Conservation (phyloP, 1,140 invertebrate species). For the Gonatopus flavifemur region DNA sequence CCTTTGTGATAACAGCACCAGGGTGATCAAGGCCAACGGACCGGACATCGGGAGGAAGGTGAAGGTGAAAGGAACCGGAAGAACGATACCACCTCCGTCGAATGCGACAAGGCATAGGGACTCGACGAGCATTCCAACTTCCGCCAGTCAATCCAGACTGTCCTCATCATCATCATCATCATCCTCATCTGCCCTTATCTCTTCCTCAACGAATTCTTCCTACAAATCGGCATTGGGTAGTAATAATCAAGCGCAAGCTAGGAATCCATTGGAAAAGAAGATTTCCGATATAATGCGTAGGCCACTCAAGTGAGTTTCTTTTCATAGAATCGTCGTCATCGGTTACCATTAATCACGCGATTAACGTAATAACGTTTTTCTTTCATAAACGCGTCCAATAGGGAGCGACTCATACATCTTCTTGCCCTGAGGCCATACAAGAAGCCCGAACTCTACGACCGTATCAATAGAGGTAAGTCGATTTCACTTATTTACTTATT, state of each 20-base stretch:
- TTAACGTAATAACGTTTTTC: background rate
- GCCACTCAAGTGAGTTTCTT: slow-evolving; percentile 67
- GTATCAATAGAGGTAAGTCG: slow-evolving; percentile 73
- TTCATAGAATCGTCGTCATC: background rate
- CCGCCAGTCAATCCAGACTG: slow-evolving; percentile 27
- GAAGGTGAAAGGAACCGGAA: slow-evolving; percentile 67
- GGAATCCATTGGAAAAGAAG: slow-evolving; percentile 46
- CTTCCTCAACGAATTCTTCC: slow-evolving; percentile 18
- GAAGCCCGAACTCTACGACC: slow-evolving; percentile 83
- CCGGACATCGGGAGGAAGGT: slow-evolving; percentile 82
- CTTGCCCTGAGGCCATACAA: slow-evolving; percentile 89
- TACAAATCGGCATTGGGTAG: slow-evolving; percentile 34
- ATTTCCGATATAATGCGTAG: slow-evolving; percentile 67
- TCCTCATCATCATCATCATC: slow-evolving; percentile 39
- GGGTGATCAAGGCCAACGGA: slow-evolving; percentile 87
- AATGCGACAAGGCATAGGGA: slow-evolving; percentile 46
- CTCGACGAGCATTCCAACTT: slow-evolving; percentile 33
- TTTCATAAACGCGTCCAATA: slow-evolving; percentile 50
- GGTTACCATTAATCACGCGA: background rate
- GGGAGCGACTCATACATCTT: slow-evolving; percentile 90
- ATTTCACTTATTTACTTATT: background rate
- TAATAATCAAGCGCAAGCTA: slow-evolving; percentile 26
- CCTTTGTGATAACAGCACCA: no score
- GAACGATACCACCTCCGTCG: slow-evolving; percentile 46
- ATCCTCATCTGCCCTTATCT: slow-evolving; percentile 30